phyloP scores from a whole-genome alignment of 2,888 invertebrate species.

The Thumatha senex region DNA sequence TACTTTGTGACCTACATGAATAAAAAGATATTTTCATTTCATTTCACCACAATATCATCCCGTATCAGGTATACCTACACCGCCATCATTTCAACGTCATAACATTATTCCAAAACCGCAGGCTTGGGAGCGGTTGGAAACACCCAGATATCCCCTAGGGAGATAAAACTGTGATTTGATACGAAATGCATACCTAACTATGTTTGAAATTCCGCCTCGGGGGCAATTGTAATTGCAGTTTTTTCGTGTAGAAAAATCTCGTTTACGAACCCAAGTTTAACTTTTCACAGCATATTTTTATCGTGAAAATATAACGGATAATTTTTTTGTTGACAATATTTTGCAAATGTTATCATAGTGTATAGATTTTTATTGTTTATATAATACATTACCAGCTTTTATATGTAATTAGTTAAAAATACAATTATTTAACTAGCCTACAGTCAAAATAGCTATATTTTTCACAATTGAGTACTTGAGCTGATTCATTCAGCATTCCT shows the following conservation, averaged over 20 bases:
- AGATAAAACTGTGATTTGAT: conserved; percentile 5
- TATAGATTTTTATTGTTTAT: not conserved
- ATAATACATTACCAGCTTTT: not conserved
- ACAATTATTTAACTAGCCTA: too few species aligned
- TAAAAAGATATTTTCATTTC: too few species aligned
- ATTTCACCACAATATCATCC: too few species aligned
- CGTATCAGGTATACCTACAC: too few species aligned
- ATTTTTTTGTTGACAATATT: not conserved
- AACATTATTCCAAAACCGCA: too few species aligned
- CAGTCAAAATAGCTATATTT: too few species aligned
- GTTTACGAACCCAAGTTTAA: not conserved
- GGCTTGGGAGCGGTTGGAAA: not conserved
- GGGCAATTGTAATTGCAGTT: conserved; percentile 6
- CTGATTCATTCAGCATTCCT: not conserved
- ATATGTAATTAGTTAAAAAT: too few species aligned
- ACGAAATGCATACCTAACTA: not conserved
- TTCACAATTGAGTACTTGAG: too few species aligned
- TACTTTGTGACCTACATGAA: too few species aligned
- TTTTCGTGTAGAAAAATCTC: conserved; percentile 3
- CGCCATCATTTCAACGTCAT: too few species aligned
- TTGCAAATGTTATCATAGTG: not conserved
- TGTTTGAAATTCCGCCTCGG: conserved; percentile 1
- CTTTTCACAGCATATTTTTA: not conserved
- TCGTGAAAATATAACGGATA: not conserved
- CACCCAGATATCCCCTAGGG: not conserved